phyloP scores from a whole-genome alignment of 64 coral and sea anemone genomes.

The Hydrozoanthus tunicans region DNA sequence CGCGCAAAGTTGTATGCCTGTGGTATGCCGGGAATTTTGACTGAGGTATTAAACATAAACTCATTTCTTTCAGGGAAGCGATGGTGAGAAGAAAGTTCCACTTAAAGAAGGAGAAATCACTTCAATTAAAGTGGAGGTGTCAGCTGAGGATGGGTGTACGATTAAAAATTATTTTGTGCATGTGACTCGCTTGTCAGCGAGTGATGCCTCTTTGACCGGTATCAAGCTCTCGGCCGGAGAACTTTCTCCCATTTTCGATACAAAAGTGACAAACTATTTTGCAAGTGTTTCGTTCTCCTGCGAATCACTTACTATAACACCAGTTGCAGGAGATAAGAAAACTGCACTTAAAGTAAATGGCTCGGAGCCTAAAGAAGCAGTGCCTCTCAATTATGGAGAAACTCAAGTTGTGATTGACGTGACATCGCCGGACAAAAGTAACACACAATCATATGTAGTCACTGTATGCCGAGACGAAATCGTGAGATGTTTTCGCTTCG shows the following conservation, averaged over 20 bases:
- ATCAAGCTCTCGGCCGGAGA: conserved; percentile 69
- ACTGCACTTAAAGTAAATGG: conserved; percentile 72
- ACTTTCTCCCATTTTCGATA: conserved; percentile 69
- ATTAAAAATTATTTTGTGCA: conserved; percentile 89
- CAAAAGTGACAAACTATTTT: conserved; percentile 64
- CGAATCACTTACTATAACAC: conserved; percentile 62
- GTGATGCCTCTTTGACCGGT: conserved; percentile 69
- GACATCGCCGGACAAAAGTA: conserved; percentile 80
- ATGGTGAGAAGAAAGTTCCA: conserved; percentile 71
- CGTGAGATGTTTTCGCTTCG: conserved; percentile 50
- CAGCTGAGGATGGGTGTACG: conserved; percentile 89
- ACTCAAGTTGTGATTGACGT: conserved; percentile 85
- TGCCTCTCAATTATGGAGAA: conserved; percentile 77
- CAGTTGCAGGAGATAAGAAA: conserved; percentile 78
- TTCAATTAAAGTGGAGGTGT: conserved; percentile 86
- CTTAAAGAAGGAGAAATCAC: conserved; percentile 89
- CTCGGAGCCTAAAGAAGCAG: conserved; percentile 51
- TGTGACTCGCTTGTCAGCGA: conserved; percentile 75
- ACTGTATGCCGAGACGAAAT: conserved; percentile 65
- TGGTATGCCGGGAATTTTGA: too few relatives aligned
- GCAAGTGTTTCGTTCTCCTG: conserved; percentile 47
- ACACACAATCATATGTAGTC: conserved; percentile 62
- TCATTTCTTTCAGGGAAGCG: conserved; percentile 60
- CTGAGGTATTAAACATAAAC: not conserved
- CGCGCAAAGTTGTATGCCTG: not conserved